Conservation (phyloP, 2,797 vertebrate genomes). For the Epinephelus malabaricus region DNA sequence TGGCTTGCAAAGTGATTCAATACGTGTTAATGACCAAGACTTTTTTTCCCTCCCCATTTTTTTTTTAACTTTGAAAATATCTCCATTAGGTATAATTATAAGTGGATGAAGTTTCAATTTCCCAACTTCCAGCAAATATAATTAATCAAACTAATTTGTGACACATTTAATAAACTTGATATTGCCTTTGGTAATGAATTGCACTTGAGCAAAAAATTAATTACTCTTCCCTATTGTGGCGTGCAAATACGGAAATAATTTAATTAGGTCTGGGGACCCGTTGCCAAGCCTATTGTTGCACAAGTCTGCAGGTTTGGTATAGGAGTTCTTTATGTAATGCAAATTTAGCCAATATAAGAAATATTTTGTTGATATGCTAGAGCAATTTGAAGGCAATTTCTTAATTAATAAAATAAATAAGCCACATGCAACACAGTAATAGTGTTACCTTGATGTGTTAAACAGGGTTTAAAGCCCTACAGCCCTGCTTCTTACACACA, state of each 20-base stretch:
- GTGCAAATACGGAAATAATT: slow-evolving; percentile 73
- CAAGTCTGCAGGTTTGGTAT: slow-evolving; percentile 39
- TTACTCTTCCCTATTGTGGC: slow-evolving; percentile 71
- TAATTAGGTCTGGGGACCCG: slow-evolving; percentile 59
- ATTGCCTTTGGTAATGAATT: slow-evolving; percentile 77
- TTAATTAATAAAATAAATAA: neutral
- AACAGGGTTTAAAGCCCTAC: neutral
- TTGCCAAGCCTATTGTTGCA: slow-evolving; percentile 56
- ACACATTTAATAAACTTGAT: slow-evolving; percentile 76
- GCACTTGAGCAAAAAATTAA: slow-evolving; percentile 75
- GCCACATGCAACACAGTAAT: neutral
- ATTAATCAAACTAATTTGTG: slow-evolving; percentile 80
- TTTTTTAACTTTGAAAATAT: slow-evolving; percentile 54
- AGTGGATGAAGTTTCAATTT: slow-evolving; percentile 72
- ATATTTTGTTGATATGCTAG: neutral
- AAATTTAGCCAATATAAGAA: slow-evolving; percentile 15
- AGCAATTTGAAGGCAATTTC: neutral
- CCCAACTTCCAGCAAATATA: slow-evolving; percentile 71
- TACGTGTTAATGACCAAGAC: slow-evolving; percentile 79
- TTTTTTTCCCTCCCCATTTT: slow-evolving; percentile 44
- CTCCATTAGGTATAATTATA: slow-evolving; percentile 71
- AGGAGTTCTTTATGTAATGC: slow-evolving; percentile 9
- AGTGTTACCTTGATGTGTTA: neutral
- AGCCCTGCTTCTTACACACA: too few relatives aligned
- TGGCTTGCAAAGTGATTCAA: slow-evolving; percentile 27